phyloP scores from a whole-genome alignment of 2,888 invertebrate species.

The Cylloceria caligata region DNA sequence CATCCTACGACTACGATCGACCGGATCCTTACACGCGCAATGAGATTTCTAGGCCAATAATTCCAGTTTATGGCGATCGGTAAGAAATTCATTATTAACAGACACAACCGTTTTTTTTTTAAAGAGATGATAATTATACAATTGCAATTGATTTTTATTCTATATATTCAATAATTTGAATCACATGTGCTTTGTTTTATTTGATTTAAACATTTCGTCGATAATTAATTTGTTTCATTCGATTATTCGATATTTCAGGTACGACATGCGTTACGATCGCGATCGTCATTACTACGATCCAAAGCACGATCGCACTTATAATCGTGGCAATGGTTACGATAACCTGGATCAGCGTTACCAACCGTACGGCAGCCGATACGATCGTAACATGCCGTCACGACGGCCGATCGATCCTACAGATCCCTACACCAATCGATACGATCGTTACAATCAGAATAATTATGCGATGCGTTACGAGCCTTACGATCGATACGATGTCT shows the following conservation, averaged over 20 bases:
- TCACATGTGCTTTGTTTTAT: too few relatives aligned
- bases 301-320: conserved; percentile 72
- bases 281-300: conserved; percentile 75
- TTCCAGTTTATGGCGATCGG: conserved; percentile 74
- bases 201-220: too few relatives aligned
- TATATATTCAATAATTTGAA: too few relatives aligned
- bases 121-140: not conserved
- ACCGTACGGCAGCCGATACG: conserved; percentile 72
- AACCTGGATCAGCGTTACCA: conserved; percentile 76
- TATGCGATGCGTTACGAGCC: conserved; percentile 70
- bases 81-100: conserved; percentile 54
- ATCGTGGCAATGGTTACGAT: conserved; percentile 80
- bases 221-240: too few relatives aligned
- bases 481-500: conserved; percentile 75
- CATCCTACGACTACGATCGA: conserved; percentile 72
- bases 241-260: conserved; percentile 65
- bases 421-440: conserved; percentile 74
- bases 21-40: conserved; percentile 76
- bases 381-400: conserved; percentile 72
- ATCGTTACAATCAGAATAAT: conserved; percentile 74
- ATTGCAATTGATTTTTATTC: too few relatives aligned
- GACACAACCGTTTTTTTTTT: not conserved
- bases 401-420: conserved; percentile 68
- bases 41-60: conserved; percentile 71
- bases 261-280: conserved; percentile 73